Base-by-base conservation (phyloP, 2,113 vertebrate species). In the Aegotheles bennettii region DNA sequence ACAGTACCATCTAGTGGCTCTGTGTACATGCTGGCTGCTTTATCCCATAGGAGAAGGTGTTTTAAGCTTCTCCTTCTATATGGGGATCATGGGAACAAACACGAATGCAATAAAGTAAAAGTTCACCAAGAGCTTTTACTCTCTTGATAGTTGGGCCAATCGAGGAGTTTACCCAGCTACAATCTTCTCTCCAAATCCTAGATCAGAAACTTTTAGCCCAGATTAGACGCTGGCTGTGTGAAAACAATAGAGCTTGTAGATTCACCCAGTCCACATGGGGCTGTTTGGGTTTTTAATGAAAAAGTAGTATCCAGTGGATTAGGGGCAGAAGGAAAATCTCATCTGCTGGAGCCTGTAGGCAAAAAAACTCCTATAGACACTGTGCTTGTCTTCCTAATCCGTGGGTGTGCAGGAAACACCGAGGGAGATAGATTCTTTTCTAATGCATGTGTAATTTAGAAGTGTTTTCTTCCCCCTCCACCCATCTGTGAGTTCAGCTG, bases 401-500 rank as follows among this genome's bases (percentile, higher is more conserved):
- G 83, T 75, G 95, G 89, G 93, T 95, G 89, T 95, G 91, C 91
- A 87, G 95, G 95, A 96, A 93, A 78, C 94, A 95, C 91, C 13
- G 6, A 81, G 86, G 91, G 93, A 94, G 86, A 93, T 73, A 78
- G 84, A 91, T 81, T 90, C 77, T 81, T 90, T 78, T 51, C 91
- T 95, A 94, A 97, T 91, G 73, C 51, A 29, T 81, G 91, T 93
- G 80, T 95, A 89, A 94, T 94, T 94, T 91, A 89, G 73, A 91
- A 94, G 84, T 48, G 51, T 81, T 94, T 95, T 95, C 89, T 94
- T 96, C 93, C 94, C 83, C 16, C 84, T 94, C 91, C 94, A 36
- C 96, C 96, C 96, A 92, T 95, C 86, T 96, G 95, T 87, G 94
- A 87, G 93, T 95, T 95, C 94, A 97, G 89, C 91, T 95, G 91